phyloP scores from a whole-genome alignment of 2,888 invertebrate genomes.

The Thysanoteuthis rhombus region DNA sequence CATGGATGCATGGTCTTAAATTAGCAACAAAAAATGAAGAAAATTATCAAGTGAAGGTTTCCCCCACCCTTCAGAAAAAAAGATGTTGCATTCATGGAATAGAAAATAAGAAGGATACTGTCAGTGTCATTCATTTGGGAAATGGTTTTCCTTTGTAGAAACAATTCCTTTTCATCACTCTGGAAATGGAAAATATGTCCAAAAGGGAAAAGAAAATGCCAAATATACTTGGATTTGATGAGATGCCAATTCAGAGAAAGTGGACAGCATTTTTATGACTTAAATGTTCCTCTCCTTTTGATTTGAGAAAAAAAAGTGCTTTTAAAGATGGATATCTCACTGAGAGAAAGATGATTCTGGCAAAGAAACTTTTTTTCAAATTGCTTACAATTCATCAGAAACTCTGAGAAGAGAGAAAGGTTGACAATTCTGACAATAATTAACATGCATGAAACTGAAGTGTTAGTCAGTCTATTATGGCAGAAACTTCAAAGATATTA shows the following conservation, averaged over 20 bases:
- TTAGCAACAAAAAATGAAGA: not conserved
- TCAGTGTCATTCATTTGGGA: not conserved
- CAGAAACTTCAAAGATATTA: too few relatives aligned
- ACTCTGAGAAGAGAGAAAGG: not conserved
- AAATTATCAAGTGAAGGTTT: not conserved
- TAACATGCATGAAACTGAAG: too few relatives aligned
- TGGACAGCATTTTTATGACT: not conserved
- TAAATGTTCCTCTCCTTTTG: not conserved
- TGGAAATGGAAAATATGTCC: not conserved
- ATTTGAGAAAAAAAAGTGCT: not conserved
- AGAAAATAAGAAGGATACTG: not conserved
- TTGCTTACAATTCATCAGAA: not conserved
- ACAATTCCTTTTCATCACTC: not conserved
- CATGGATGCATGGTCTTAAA: too few relatives aligned
- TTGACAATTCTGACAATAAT: not conserved
- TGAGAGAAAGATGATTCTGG: not conserved
- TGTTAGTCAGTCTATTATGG: too few relatives aligned
- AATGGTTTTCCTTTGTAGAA: not conserved
- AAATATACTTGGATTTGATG: not conserved
- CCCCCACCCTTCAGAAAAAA: not conserved
- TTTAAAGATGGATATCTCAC: not conserved
- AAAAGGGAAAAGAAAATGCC: constrained; percentile 12
- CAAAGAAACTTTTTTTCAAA: not conserved
- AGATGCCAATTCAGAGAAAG: not conserved
- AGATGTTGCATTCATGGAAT: not conserved